A percentile compares a stretch with the other conserved stretches of the same genome.
Conservation (phyloP, 2,888 invertebrate genomes). For the Drosophila nigricruria region DNA sequence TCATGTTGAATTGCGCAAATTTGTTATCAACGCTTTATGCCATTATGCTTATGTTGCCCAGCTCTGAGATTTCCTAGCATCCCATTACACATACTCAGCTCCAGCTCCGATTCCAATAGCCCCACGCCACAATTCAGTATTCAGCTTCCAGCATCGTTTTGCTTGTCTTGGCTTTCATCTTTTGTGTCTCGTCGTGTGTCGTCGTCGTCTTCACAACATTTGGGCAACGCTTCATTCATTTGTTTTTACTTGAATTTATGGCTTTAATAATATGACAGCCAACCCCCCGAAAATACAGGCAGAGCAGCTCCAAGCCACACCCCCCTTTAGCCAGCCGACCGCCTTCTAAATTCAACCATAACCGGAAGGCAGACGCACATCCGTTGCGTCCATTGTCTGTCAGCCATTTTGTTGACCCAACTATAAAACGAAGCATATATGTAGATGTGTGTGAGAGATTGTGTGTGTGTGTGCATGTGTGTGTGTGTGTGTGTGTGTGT, state of each 20-base stretch:
- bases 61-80: conserved; percentile 50
- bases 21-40: conserved; percentile 82
- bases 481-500: conserved; percentile 15
- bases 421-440: conserved; percentile 32
- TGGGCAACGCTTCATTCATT: conserved; percentile 68
- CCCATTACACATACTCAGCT: conserved; percentile 40
- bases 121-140: conserved; percentile 8
- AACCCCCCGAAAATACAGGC: conserved; percentile 21
- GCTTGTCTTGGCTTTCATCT: conserved; percentile 24
- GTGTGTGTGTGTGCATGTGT: conserved; percentile 9
- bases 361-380: conserved; percentile 37
- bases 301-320: neutral
- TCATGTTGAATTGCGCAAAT: conserved; percentile 83
- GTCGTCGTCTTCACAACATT: conserved; percentile 54
- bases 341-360: conserved; percentile 10
- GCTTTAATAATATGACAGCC: conserved; percentile 67
- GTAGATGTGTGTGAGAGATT: conserved; percentile 3
- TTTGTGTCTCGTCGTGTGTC: conserved; percentile 12
- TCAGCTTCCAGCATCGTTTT: conserved; percentile 2
- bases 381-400: conserved; percentile 58
- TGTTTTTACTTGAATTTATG: conserved; percentile 73
- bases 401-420: conserved; percentile 62
- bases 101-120: neutral
- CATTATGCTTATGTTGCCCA: conserved; percentile 78
- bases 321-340: conserved; percentile 1